Base-by-base conservation (phyloP, 2,113 vertebrate genomes). In the Calidris pugnax region DNA sequence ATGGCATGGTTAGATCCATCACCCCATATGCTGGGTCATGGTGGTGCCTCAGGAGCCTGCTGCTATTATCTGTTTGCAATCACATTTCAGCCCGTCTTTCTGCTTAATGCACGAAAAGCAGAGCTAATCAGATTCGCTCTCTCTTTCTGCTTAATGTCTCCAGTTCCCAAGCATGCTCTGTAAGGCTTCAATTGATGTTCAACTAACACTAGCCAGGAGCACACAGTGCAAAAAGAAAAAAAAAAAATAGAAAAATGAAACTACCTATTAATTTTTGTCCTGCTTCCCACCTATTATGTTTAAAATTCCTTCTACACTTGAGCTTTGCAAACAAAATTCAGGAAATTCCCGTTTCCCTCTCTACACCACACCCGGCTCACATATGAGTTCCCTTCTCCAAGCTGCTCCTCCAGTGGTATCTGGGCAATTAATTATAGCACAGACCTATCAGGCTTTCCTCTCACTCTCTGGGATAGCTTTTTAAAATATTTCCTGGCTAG, bases 91-190 rank as follows among this genome's bases (percentile, higher is more conserved):
- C 80, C 84, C 1, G 1, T 88, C 88, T 91, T 96, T 89, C 91
- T 93, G 92, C 94, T 91, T 95, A 95, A 96, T 94, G 93, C 94
- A 97, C 0, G 21, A 93, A 94, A 96, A 96, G 89, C 96, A 96
- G 87, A 73, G 96, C 82, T 98, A 97, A 98, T 97, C 94, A 95
- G 79, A 95, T 97, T 96, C 66, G 0, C 87, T 85, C 87, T 66
- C 88, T 80, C 94, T 95, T 83, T 94, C 93, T 91, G 91, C 93
- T 90, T 94, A 93, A 87, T 59, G 78, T 93, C 85, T 95, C 91
- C 90, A 84, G 89, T 90, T 95, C 79, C 80, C 85, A 96, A 92
- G 85, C 89, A 95, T 33, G 50, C 85, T 97, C 64, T 43, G 80
- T 78, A 81, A 85, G 66, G 85, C 71, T 94, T 85, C 95, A 91